phyloP scores from a whole-genome alignment of 2,888 invertebrate species.

The Thyatira batis region DNA sequence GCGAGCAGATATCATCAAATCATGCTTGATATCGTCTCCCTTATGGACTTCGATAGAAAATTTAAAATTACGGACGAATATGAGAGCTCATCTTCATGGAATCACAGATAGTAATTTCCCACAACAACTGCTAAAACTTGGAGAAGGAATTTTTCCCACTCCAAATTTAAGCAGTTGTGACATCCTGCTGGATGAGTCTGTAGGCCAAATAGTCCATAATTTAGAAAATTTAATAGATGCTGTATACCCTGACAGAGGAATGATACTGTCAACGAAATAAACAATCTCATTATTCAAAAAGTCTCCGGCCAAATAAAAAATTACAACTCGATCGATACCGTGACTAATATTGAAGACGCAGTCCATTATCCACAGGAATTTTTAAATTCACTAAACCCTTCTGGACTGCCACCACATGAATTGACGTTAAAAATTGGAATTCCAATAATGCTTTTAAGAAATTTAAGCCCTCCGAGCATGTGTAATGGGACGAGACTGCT shows the following conservation, averaged over 20 bases:
- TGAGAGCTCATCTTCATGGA: conserved; percentile 29
- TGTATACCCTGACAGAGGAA: conserved; percentile 21
- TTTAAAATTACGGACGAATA: conserved; percentile 22
- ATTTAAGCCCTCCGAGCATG: conserved; percentile 22
- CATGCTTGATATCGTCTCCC: conserved; percentile 21
- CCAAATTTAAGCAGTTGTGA: conserved; percentile 16
- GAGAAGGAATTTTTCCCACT: conserved; percentile 24
- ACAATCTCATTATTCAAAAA: conserved; percentile 21
- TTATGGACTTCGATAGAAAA: conserved; percentile 18
- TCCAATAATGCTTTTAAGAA: conserved; percentile 23
- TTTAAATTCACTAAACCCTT: conserved; percentile 34
- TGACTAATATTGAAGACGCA: conserved; percentile 28
- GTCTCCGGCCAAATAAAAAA: conserved; percentile 15
- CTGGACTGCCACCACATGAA: conserved; percentile 27
- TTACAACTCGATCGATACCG: conserved; percentile 31
- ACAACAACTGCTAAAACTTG: conserved; percentile 27
- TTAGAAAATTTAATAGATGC: conserved; percentile 23
- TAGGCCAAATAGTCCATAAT: conserved; percentile 26
- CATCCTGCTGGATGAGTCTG: conserved; percentile 15
- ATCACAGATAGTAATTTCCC: conserved; percentile 23
- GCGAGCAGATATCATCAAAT: conserved; percentile 17
- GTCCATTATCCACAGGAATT: conserved; percentile 33
- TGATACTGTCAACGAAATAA: conserved; percentile 30
- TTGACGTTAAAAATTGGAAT: conserved; percentile 23
- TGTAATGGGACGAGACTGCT: conserved; percentile 26